Conservation (phyloP, 2,113 vertebrate genomes). For the Prochilodus magdalenae region DNA sequence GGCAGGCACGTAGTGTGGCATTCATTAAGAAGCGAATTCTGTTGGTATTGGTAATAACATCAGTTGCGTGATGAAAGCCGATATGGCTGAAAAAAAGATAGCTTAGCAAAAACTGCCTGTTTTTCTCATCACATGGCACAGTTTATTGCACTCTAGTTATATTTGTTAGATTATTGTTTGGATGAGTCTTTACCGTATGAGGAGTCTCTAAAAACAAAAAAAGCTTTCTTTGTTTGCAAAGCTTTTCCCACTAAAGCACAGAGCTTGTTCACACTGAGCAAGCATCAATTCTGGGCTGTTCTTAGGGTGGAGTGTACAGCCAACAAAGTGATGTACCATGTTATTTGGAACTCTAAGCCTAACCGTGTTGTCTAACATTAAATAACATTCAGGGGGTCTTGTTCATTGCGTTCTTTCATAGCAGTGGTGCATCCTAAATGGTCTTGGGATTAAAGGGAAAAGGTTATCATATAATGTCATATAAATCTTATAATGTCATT, state of each 20-base stretch:
- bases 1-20: too few relatives aligned
- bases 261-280: too few relatives aligned
- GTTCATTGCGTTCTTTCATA: too few relatives aligned
- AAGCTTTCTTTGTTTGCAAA: neutral
- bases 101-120: neutral
- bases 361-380: neutral
- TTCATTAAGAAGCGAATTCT: neutral
- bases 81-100: neutral
- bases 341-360: too few relatives aligned
- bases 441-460: neutral
- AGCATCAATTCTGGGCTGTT: too few relatives aligned
- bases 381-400: too few relatives aligned
- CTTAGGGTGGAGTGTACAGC: too few relatives aligned
- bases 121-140: neutral
- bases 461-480: neutral
- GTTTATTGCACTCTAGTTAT: neutral
- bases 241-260: neutral
- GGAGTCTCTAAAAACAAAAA: neutral
- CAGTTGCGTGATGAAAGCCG: neutral
- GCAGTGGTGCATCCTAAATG: neutral
- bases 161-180: neutral
- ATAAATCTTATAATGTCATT: too few relatives aligned
- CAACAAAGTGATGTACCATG: too few relatives aligned
- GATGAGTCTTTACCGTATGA: neutral
- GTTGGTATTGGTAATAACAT: neutral